These are phyloP conservation scores for Python bivittatus DNA, from an alignment of 2,113 vertebrate species.

Conservation along the genomic window DNA sequence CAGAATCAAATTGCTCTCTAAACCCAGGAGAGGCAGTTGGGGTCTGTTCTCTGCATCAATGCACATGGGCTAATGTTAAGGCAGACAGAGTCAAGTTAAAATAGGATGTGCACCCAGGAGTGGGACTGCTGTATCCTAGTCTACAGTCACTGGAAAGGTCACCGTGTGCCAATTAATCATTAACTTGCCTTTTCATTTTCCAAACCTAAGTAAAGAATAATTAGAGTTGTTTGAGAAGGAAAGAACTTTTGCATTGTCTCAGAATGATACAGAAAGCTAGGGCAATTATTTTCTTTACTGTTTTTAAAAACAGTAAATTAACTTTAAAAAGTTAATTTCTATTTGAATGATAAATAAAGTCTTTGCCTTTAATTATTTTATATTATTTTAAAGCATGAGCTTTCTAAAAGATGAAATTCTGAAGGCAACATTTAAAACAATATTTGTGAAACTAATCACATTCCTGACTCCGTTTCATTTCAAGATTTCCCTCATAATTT, in stretches of 20 bases:
- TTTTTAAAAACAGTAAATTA: too few species aligned
- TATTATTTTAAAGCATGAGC: conserved; percentile 27
- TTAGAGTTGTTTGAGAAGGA: conserved; percentile 48
- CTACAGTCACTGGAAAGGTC: conserved; percentile 81
- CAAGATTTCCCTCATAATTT: background rate
- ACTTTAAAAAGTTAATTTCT: conserved; percentile 26
- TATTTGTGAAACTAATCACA: background rate
- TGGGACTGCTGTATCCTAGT: conserved; percentile 64
- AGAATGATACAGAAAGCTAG: conserved; percentile 42
- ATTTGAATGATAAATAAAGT: too few species aligned
- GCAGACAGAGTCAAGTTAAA: conserved; percentile 66
- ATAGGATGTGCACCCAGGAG: conserved; percentile 47
- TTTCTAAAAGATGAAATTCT: background rate
- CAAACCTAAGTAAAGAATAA: conserved; percentile 75
- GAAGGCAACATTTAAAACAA: conserved; percentile 36
- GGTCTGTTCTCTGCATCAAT: conserved; percentile 76
- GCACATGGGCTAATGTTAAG: conserved; percentile 78
- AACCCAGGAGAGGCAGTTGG: conserved; percentile 72
- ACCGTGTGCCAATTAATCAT: conserved; percentile 84
- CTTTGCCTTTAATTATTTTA: conserved; percentile 13
- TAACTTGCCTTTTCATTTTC: conserved; percentile 82
- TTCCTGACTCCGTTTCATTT: background rate
- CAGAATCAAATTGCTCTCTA: conserved; percentile 73
- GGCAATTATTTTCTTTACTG: conserved; percentile 21
- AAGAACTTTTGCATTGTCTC: conserved; percentile 37